phyloP scores from a whole-genome alignment of 2,888 invertebrate genomes.

The Volucella zonaria region DNA sequence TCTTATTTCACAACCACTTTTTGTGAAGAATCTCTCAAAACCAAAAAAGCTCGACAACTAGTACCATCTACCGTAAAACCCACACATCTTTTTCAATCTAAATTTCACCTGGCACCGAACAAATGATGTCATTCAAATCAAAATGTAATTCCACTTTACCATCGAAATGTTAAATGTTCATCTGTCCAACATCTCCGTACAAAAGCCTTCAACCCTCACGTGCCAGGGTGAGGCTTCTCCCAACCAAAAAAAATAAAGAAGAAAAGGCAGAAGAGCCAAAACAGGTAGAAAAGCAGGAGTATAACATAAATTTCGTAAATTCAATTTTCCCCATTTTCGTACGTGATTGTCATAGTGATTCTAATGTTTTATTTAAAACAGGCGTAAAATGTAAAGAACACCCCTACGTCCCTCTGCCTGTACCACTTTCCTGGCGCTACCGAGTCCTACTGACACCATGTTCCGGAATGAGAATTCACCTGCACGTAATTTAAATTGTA shows the following conservation, averaged over 20 bases:
- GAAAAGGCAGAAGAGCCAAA: constrained; percentile 27
- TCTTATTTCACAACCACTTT: neutral
- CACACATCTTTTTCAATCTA: neutral
- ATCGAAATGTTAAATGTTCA: constrained; percentile 45
- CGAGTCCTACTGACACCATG: constrained; percentile 1
- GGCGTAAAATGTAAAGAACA: constrained; percentile 41
- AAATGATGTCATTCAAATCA: constrained; percentile 52
- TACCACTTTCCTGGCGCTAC: neutral
- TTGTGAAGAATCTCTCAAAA: neutral
- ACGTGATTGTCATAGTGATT: constrained; percentile 73
- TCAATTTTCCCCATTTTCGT: constrained; percentile 71
- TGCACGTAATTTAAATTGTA: constrained; percentile 73
- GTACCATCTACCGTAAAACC: constrained; percentile 24
- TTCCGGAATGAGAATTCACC: constrained; percentile 52
- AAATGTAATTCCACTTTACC: constrained; percentile 36
- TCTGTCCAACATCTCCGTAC: constrained; percentile 19
- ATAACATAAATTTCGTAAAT: constrained; percentile 70
- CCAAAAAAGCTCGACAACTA: constrained; percentile 6
- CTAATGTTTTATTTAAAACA: constrained; percentile 73
- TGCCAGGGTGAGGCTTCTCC: constrained; percentile 8
- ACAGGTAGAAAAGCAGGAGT: constrained; percentile 53
- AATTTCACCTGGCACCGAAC: constrained; percentile 19
- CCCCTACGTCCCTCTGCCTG: neutral
- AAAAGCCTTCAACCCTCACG: constrained; percentile 19
- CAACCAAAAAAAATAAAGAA: constrained; percentile 49